Percentiles rank a stretch among this genome's conserved stretches.
phyloP scores from a whole-genome alignment of 2,797 vertebrate species.

The Malacoraja senta region DNA sequence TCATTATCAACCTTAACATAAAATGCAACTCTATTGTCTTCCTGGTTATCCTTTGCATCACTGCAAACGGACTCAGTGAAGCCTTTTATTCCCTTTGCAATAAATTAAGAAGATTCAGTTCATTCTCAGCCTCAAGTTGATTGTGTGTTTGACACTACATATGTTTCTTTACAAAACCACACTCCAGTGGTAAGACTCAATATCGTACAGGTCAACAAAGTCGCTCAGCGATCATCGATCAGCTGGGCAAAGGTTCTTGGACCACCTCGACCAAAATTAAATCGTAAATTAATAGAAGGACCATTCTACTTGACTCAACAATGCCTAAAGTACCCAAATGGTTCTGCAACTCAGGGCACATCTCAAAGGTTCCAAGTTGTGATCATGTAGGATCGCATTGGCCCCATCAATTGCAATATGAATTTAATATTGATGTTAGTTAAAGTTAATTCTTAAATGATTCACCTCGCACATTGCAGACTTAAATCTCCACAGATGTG shows the following conservation, averaged over 20 bases:
- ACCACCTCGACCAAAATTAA: neutral
- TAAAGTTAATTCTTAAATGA: neutral
- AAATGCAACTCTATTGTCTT: neutral
- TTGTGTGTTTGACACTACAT: conserved; percentile 4
- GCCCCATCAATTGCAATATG: neutral
- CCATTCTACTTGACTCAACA: neutral
- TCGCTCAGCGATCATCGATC: neutral
- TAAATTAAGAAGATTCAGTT: conserved; percentile 6
- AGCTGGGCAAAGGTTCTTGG: neutral
- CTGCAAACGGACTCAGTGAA: neutral
- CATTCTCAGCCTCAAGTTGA: conserved; percentile 23
- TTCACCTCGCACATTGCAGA: neutral
- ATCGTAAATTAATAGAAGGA: neutral
- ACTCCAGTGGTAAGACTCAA: neutral
- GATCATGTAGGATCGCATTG: neutral
- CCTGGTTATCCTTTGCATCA: neutral
- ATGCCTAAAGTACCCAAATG: neutral
- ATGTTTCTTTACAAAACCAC: neutral
- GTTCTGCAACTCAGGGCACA: neutral
- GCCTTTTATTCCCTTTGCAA: neutral
- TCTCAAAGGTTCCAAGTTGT: neutral
- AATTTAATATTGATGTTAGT: too few relatives aligned
- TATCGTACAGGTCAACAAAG: neutral
- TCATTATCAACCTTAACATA: neutral
- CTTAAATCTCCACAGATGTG: neutral